Conservation (phyloP, 2,888 invertebrate genomes). For the Tyria jacobaeae region DNA sequence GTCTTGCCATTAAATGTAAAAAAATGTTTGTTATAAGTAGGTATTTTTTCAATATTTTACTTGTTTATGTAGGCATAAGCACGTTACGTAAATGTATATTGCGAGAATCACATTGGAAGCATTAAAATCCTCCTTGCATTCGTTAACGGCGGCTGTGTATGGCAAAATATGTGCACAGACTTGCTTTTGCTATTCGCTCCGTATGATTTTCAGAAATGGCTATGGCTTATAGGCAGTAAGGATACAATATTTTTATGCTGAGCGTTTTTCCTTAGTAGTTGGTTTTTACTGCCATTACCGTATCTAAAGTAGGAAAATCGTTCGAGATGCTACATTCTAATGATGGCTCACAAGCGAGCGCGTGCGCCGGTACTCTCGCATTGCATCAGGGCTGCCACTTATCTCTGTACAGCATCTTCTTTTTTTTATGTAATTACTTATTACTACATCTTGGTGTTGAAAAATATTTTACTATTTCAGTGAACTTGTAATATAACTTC, state of each 20-base stretch:
- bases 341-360: conserved; percentile 78
- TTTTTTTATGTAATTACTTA: not conserved
- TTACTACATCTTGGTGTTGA: not conserved
- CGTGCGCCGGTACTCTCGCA: conserved; percentile 78
- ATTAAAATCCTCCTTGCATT: conserved; percentile 85
- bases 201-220: conserved; percentile 87
- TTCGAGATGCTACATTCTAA: conserved; percentile 84
- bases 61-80: conserved; percentile 62
- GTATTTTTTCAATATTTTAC: conserved; percentile 44
- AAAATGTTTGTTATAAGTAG: not conserved
- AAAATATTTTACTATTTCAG: not conserved
- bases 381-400: conserved; percentile 61
- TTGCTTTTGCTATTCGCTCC: conserved; percentile 77
- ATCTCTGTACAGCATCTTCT: conserved; percentile 1
- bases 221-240: conserved; percentile 78
- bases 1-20: not conserved
- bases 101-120: conserved; percentile 80
- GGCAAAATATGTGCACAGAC: conserved; percentile 83
- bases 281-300: conserved; percentile 83
- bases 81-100: conserved; percentile 74
- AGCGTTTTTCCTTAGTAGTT: conserved; percentile 76
- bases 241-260: conserved; percentile 86
- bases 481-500: not conserved
- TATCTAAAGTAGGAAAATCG: conserved; percentile 85
- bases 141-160: conserved; percentile 77